Percentiles rank a stretch among this genome's conserved stretches.
These are phyloP conservation scores for Corydoras sp. DNA, from an alignment of 2,113 vertebrate species.

Conservation along the genomic window DNA sequence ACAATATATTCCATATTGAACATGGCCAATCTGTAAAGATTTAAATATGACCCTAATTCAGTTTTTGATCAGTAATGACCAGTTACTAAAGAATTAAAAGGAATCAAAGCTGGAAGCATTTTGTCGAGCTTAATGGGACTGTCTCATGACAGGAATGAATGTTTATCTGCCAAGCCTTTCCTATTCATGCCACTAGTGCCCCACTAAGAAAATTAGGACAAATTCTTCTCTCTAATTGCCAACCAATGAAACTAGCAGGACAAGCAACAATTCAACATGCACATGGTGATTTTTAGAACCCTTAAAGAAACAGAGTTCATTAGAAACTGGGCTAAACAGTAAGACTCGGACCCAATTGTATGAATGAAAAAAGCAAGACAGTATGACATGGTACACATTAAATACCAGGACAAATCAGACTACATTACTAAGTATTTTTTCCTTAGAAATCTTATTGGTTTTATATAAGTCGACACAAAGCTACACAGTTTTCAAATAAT, in stretches of 20 bases:
- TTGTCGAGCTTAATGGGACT: constrained; percentile 13
- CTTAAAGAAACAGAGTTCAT: background rate
- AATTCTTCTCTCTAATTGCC: constrained; percentile 65
- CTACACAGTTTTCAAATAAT: too few species aligned
- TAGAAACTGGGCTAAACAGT: background rate
- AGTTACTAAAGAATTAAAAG: background rate
- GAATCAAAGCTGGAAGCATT: background rate
- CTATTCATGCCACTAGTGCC: constrained; percentile 66
- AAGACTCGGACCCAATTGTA: too few species aligned
- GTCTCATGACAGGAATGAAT: constrained; percentile 54
- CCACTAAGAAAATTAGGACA: constrained; percentile 70
- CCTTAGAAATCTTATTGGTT: too few species aligned
- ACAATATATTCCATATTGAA: background rate
- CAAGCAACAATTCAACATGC: constrained; percentile 51
- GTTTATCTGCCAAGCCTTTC: constrained; percentile 55
- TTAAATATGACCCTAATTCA: background rate
- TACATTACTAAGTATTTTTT: too few species aligned
- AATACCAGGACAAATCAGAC: too few species aligned
- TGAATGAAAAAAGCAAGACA: too few species aligned
- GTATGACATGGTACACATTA: too few species aligned
- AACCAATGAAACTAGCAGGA: constrained; percentile 63
- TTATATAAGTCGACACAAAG: too few species aligned
- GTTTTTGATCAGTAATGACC: too few species aligned
- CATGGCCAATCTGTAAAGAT: background rate
- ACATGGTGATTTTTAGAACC: background rate